Evolutionary conservation across 2,888 invertebrate species (phyloP).

Genomic region (Epicampocera succincta): DNA sequence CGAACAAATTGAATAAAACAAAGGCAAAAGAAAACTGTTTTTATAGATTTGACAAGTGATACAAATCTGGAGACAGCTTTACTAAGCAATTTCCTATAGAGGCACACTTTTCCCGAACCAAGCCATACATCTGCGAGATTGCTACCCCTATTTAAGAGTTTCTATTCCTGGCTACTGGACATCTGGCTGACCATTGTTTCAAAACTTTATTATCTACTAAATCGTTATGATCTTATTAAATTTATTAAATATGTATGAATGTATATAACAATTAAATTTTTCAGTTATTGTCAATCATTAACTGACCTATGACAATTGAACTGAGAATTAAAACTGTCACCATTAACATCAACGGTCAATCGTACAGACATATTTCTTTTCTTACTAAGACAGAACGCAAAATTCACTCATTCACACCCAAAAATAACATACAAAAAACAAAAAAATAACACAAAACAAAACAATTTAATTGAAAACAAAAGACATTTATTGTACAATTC

Average conservation of each 20-base stretch:
- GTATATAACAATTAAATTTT: conserved; percentile 22
- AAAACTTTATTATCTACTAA: not conserved
- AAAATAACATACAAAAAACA: not conserved
- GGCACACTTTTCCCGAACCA: no score
- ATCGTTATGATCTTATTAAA: not conserved
- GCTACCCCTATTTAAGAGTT: no score
- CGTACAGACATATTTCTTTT: not conserved
- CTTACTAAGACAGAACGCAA: not conserved
- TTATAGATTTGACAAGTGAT: no score
- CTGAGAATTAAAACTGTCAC: conserved; percentile 46
- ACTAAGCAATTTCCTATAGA: no score
- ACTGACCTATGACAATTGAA: conserved; percentile 67
- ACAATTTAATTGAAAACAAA: conserved; percentile 53
- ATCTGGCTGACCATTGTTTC: not conserved
- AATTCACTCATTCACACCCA: not conserved
- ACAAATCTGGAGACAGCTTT: no score
- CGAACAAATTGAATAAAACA: no score
- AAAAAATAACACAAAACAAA: conserved; percentile 13
- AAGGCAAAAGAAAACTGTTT: no score
- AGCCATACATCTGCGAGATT: no score
- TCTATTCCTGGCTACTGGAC: not conserved
- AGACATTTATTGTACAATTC: conserved; percentile 50
- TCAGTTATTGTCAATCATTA: conserved; percentile 33
- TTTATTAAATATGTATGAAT: no score
- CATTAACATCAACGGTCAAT: conserved; percentile 27